Evolutionary conservation across 2,888 invertebrate species (phyloP).

Genomic region (Cenopis cana): DNA sequence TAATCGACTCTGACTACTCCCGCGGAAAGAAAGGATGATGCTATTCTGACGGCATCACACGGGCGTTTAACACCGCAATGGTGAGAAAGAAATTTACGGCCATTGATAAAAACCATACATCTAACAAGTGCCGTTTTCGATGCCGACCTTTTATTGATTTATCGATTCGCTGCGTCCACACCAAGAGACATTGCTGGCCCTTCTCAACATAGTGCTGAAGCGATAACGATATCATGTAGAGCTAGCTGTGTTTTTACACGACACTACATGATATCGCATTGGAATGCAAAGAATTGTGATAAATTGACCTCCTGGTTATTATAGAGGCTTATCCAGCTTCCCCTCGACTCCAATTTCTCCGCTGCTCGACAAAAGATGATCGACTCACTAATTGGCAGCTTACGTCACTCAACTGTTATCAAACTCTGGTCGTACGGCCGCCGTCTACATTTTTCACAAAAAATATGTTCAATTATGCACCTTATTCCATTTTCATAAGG

Average conservation of each 20-base stretch:
- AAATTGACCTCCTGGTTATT: background rate
- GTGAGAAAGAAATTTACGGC: background rate
- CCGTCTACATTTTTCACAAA: no score
- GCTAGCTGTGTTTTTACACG: no score
- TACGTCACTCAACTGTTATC: slow-evolving; percentile 10
- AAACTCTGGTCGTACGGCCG: background rate
- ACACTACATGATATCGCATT: background rate
- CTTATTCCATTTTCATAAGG: no score
- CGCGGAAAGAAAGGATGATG: no score
- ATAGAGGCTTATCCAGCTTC: background rate
- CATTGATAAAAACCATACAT: background rate
- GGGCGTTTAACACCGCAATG: background rate
- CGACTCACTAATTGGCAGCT: slow-evolving; percentile 21
- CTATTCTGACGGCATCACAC: no score
- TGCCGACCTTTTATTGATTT: background rate
- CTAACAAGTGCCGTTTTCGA: no score
- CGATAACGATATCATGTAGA: no score
- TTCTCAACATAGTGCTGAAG: background rate
- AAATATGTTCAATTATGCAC: background rate
- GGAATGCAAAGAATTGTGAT: background rate
- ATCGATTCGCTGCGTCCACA: background rate
- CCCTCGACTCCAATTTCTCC: background rate
- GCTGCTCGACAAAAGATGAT: slow-evolving; percentile 10
- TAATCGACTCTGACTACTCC: no score
- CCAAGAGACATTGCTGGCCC: background rate